A percentile compares a stretch with the other conserved stretches of the same genome.
Conservation (phyloP, 2,797 vertebrate species). For the Onychomys leucogaster region DNA sequence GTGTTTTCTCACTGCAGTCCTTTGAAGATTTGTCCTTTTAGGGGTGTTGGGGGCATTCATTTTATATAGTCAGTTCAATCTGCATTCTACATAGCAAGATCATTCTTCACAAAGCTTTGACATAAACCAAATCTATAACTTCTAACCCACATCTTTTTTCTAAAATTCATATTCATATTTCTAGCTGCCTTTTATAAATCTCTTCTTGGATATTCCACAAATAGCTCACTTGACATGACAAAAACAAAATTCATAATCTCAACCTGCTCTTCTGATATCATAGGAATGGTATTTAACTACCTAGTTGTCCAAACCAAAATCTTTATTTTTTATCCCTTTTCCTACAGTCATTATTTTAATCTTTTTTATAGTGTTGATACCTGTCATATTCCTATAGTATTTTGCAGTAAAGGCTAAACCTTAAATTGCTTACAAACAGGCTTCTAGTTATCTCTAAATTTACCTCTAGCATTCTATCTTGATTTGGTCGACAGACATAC, state of each 20-base stretch:
- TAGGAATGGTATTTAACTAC: conserved; percentile 28
- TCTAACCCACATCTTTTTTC: background rate
- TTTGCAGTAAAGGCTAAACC: background rate
- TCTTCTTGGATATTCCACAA: conserved; percentile 1
- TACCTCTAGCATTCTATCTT: background rate
- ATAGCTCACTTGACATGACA: conserved; percentile 1
- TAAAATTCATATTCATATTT: conserved; percentile 18
- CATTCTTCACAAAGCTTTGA: background rate
- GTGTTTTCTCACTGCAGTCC: conserved; percentile 9
- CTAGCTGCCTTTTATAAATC: background rate
- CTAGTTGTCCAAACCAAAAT: conserved; percentile 28
- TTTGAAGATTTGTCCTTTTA: background rate
- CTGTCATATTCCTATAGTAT: background rate
- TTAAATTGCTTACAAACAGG: background rate
- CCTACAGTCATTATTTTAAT: conserved; percentile 5
- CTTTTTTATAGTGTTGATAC: conserved; percentile 28
- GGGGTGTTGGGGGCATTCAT: background rate
- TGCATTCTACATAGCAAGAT: conserved; percentile 7
- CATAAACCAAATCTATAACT: background rate
- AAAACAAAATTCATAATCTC: conserved; percentile 51
- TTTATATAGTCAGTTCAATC: background rate
- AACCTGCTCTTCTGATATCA: background rate
- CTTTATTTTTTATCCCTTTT: background rate
- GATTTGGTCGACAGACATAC: background rate
- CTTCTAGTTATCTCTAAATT: conserved; percentile 34